Percentiles rank a stretch among this genome's conserved stretches.
Conservation (phyloP, 2,113 vertebrate species). For the Spea multiplicata region DNA sequence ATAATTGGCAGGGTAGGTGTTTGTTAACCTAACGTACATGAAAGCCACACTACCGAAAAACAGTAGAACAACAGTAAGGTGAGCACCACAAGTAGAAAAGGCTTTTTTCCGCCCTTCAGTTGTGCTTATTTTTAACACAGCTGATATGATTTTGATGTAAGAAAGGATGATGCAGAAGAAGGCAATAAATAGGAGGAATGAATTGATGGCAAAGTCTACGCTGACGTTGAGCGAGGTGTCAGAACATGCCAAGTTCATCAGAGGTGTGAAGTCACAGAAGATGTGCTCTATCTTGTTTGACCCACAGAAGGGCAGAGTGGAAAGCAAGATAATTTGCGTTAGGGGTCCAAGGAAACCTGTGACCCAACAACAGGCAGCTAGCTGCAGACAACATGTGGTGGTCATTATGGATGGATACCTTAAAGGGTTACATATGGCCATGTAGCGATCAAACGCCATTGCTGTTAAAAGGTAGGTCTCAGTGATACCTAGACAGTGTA, state of each 20-base stretch:
- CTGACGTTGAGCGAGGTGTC: constrained; percentile 23
- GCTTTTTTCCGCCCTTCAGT: constrained; percentile 17
- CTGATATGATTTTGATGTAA: constrained; percentile 30
- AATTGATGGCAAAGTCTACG: constrained; percentile 13
- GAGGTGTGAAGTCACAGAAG: constrained; percentile 45
- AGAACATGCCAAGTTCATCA: constrained; percentile 41
- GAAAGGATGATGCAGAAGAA: constrained; percentile 37
- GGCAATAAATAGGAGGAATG: constrained; percentile 10
- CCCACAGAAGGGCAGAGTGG: constrained; percentile 42
- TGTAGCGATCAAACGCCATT: constrained; percentile 49
- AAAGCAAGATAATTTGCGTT: constrained; percentile 38
- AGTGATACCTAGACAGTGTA: constrained; percentile 32
- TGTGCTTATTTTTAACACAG: constrained; percentile 26
- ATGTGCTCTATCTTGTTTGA: constrained; percentile 41
- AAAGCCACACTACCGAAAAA: constrained; percentile 21
- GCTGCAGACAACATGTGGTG: constrained; percentile 9
- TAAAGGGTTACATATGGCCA: constrained; percentile 47
- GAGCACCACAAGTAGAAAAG: constrained; percentile 35
- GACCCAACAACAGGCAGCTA: constrained; percentile 42
- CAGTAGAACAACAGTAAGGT: constrained; percentile 15
- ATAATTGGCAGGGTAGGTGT: not conserved
- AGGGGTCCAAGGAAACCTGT: constrained; percentile 37
- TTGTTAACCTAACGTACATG: constrained; percentile 15
- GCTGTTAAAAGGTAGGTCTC: constrained; percentile 39
- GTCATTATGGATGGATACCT: constrained; percentile 47